phyloP scores from a whole-genome alignment of 2,113 vertebrate genomes.

The Nicator chloris region DNA sequence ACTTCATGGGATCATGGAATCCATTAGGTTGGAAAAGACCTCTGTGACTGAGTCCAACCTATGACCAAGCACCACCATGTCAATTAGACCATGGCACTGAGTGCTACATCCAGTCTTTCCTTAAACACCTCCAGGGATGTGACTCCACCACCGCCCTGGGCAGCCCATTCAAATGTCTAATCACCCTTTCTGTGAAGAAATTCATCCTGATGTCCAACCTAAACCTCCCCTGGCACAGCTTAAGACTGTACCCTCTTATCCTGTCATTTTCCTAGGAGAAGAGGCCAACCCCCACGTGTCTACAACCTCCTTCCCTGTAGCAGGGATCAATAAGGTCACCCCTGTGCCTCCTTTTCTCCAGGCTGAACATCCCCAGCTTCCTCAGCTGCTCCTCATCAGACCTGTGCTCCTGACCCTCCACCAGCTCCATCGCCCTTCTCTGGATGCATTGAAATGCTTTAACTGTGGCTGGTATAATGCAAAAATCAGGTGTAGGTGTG shows the following conservation, averaged over 20 bases:
- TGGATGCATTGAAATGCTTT: neutral
- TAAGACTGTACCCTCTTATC: neutral
- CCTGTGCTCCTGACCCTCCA: neutral
- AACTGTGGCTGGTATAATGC: accelerated
- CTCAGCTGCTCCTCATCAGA: neutral
- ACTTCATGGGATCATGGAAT: neutral
- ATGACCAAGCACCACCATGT: neutral
- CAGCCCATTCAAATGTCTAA: neutral
- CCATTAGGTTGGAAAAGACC: neutral
- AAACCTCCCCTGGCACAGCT: neutral
- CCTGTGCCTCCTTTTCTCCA: neutral
- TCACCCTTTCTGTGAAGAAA: neutral
- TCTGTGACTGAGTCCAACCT: accelerated
- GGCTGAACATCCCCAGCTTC: neutral
- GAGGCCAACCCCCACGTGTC: neutral
- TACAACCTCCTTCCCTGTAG: neutral
- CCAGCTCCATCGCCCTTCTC: neutral
- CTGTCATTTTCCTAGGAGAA: neutral
- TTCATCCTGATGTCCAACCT: neutral
- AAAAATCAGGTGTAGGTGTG: neutral
- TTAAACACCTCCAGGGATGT: neutral
- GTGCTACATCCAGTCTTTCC: neutral
- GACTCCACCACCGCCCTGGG: neutral
- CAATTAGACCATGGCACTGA: neutral
- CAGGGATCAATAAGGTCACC: neutral